Evolutionary conservation across 2,113 vertebrate genomes (phyloP).

Genomic region (Clarias batrachus): DNA sequence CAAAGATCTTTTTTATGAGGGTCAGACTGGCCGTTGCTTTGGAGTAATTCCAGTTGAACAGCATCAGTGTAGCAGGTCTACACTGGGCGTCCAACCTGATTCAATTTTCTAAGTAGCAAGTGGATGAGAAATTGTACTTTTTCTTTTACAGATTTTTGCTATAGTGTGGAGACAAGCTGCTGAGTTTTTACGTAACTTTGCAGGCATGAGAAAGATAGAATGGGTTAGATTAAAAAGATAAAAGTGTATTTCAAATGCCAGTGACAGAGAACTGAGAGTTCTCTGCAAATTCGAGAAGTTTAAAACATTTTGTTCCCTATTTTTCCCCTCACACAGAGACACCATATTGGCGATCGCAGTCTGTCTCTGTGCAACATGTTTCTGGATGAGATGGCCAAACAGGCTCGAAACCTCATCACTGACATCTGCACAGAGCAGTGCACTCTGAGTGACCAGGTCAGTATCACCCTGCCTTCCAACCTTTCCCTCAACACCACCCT

Average conservation of each 20-base stretch:
- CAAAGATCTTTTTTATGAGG: conserved; percentile 7
- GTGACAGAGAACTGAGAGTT: not conserved
- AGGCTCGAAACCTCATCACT: conserved; percentile 96
- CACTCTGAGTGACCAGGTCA: conserved; percentile 96
- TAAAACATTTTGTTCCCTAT: not conserved
- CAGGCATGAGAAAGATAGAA: not conserved
- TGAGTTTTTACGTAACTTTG: not conserved
- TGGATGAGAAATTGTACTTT: not conserved
- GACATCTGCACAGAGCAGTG: conserved; percentile 99
- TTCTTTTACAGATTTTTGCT: not conserved
- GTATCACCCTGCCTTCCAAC: conserved; percentile 19
- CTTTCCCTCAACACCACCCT: not conserved
- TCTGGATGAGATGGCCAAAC: conserved; percentile 98
- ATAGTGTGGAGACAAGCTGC: not conserved
- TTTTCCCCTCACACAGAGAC: conserved; percentile 74
- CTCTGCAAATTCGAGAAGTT: not conserved
- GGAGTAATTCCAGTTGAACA: conserved; percentile 14
- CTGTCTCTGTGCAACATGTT: conserved; percentile 99
- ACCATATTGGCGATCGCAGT: conserved; percentile 97
- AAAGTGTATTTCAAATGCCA: not conserved
- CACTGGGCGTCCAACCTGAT: not conserved
- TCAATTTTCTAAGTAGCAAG: not conserved
- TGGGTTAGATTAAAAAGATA: not conserved
- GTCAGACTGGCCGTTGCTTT: conserved; percentile 36
- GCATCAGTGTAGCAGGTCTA: not conserved